Base-by-base conservation (phyloP, 2,113 vertebrate genomes). In the Alces alces region DNA sequence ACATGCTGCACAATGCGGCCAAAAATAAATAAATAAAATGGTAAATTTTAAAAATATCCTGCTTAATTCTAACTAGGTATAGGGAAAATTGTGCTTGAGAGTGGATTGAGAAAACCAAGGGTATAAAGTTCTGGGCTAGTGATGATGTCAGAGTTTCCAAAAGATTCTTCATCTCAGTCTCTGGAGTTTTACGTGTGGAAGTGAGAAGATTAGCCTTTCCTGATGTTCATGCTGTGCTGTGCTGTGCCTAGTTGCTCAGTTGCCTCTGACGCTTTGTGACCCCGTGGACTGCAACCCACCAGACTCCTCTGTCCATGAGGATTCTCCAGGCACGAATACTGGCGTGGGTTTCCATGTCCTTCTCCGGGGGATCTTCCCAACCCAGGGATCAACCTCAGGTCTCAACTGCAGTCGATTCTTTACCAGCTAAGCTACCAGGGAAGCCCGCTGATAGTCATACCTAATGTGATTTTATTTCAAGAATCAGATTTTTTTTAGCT, bases 1-100 rank as follows among this genome's bases (percentile, higher is more conserved):
- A 76, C 39, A 76, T 14, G 70, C 39, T 43, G 66, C 0, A 1
- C 66, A 39, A 39, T 73, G 66, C 2, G 3, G 6, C 36, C 70
- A 27, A 76, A 76, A 43, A 27, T 27, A 43, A 73, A 73, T 73
- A 25, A 76, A 76, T 43, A 76, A 76, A 43, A 76, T 7, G 4
- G 39, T 76, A 76, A 14, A 27, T 27, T 76, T 4, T 1, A 55
- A 89, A 95, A 96, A 79, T 64, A 96, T 91, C 80, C 95, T 87
- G 70, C 88, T 94, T 73, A 90, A 83, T 91, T 94, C 17, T 89
- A 94, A 43, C 28, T 64, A 85, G 83, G 15, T 73, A 7, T 87
- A 97, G 61, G 5, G 43, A 88, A 92, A 7, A 93, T 97, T 90
- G 45, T 84, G 11, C 79, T 95, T 94, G 33, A 89, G 73, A 84